These are phyloP conservation scores for Myiagra hebetior DNA, from an alignment of 2,113 vertebrate species.

Conservation along the genomic window DNA sequence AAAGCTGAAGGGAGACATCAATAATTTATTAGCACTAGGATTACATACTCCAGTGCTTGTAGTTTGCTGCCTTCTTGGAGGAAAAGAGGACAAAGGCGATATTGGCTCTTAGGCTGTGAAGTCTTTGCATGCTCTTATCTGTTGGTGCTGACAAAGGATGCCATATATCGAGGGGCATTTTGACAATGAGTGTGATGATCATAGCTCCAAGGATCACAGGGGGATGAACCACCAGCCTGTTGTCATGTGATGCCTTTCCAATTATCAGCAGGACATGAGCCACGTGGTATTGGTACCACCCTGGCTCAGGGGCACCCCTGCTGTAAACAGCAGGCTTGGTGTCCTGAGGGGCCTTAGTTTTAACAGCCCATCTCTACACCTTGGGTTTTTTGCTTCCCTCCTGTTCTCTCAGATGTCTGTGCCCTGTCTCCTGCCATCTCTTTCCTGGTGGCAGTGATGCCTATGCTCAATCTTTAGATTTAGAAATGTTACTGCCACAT, in stretches of 20 bases:
- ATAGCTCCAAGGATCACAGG: neutral
- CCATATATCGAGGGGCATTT: neutral
- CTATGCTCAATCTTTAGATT: neutral
- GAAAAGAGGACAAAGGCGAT: constrained; percentile 26
- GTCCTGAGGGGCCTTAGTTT: neutral
- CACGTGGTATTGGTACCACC: neutral
- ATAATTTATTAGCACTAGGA: constrained; percentile 62
- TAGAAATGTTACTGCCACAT: neutral
- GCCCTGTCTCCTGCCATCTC: neutral
- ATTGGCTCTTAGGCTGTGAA: neutral
- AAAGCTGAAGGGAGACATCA: constrained; percentile 52
- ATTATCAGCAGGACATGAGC: neutral
- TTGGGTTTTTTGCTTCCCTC: neutral
- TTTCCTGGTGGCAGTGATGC: neutral
- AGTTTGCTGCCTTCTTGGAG: constrained; percentile 13
- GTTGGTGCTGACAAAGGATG: neutral
- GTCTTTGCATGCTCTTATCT: neutral
- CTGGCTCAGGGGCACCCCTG: neutral
- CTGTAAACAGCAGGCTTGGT: neutral
- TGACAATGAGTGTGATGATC: neutral
- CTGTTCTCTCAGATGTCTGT: neutral
- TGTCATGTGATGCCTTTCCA: neutral
- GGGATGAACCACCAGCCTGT: neutral
- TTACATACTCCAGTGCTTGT: constrained; percentile 37
- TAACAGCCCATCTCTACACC: neutral